Evolutionary conservation across 64 coral and sea anemone genomes (phyloP).

Genomic region (Actinia tenebrosa): DNA sequence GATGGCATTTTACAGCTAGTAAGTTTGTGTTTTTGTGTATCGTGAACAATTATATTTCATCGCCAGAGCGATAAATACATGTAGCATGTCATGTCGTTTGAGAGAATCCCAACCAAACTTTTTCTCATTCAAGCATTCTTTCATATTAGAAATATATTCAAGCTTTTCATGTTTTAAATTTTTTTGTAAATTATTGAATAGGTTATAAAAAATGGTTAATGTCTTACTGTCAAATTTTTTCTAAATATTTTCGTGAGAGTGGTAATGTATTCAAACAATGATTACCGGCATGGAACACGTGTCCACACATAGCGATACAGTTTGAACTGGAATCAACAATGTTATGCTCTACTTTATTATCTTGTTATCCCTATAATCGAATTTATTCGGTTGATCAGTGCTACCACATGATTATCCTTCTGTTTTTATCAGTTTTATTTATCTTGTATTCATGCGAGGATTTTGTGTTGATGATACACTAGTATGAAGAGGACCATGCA

Average conservation of each 20-base stretch:
- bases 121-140: background rate
- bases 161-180: background rate
- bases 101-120: background rate
- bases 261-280: slow-evolving; percentile 9
- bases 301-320: background rate
- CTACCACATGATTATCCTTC: too few relatives aligned
- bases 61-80: background rate
- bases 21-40: slow-evolving; percentile 14
- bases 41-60: background rate
- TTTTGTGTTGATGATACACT: too few relatives aligned
- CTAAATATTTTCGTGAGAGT: slow-evolving; percentile 10
- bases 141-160: background rate
- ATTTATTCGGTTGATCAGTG: too few relatives aligned
- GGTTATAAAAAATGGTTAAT: background rate
- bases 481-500: too few relatives aligned
- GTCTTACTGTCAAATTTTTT: background rate
- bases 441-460: too few relatives aligned
- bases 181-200: background rate
- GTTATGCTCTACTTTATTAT: too few relatives aligned
- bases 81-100: background rate
- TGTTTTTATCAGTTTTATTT: too few relatives aligned
- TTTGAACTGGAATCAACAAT: background rate
- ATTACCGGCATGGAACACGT: background rate
- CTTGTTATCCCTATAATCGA: too few relatives aligned
- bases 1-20: slow-evolving; percentile 96